phyloP scores from a whole-genome alignment of 2,113 vertebrate species.

The Cariama cristata region DNA sequence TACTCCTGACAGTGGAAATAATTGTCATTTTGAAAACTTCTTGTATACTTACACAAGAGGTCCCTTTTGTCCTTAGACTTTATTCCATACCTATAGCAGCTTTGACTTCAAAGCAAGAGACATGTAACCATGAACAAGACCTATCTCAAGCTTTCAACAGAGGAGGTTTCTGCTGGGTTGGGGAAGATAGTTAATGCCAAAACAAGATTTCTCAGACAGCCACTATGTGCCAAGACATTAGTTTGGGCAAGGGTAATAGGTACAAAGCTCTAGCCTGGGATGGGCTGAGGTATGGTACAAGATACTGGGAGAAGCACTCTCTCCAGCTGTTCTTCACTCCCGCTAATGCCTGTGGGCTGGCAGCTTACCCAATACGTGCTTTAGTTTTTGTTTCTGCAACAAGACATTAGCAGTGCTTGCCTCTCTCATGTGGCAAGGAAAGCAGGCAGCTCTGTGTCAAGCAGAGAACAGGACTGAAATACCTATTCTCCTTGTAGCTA shows the following conservation, averaged over 20 bases:
- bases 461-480: not conserved
- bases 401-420: not conserved
- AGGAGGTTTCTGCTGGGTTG: not conserved
- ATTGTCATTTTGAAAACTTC: not conserved
- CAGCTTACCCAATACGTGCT: not conserved
- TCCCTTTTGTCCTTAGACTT: not conserved
- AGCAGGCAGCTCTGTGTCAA: not conserved
- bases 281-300: not conserved
- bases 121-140: not conserved
- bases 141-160: not conserved
- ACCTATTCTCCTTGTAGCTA: not conserved
- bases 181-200: not conserved
- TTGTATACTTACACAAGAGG: not conserved
- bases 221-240: not conserved
- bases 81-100: not conserved
- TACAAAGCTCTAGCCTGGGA: not conserved
- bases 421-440: not conserved
- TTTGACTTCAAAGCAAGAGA: slow-evolving; percentile 1
- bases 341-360: not conserved
- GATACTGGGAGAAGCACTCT: not conserved
- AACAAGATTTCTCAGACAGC: not conserved
- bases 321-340: not conserved
- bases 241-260: not conserved
- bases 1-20: not conserved
- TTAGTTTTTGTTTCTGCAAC: not conserved